phyloP scores from a whole-genome alignment of 1,140 invertebrate genomes.

The Drosophila kikkawai region DNA sequence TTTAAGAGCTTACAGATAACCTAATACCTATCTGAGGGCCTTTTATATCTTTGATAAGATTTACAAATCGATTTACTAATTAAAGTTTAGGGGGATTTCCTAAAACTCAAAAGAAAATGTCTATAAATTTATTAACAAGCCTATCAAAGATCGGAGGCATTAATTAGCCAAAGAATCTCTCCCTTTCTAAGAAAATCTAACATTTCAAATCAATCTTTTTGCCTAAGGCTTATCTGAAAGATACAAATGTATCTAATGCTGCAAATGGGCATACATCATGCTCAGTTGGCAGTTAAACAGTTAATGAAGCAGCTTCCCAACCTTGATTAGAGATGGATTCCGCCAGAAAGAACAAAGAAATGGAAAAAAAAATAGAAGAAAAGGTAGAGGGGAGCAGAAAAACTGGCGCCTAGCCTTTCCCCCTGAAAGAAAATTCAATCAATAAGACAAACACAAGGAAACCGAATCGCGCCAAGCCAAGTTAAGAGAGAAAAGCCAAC shows the following conservation, averaged over 20 bases:
- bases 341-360: neutral
- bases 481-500: constrained; percentile 28
- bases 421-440: constrained; percentile 16
- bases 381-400: no score
- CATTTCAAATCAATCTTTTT: constrained; percentile 3
- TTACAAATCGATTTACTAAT: neutral
- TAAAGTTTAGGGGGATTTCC: neutral
- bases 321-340: constrained; percentile 20
- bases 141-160: neutral
- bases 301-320: constrained; percentile 27
- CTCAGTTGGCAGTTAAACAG: constrained; percentile 1
- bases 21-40: neutral
- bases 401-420: constrained; percentile 46
- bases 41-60: neutral
- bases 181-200: neutral
- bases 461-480: neutral
- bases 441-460: constrained; percentile 42
- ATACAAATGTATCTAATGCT: constrained; percentile 17
- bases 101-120: neutral
- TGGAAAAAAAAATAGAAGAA: neutral
- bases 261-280: constrained; percentile 17
- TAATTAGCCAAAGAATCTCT: neutral
- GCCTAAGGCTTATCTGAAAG: neutral
- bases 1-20: no score
- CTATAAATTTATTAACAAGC: neutral